phyloP scores from a whole-genome alignment of 2,888 invertebrate genomes.

The Spisula subtruncata region DNA sequence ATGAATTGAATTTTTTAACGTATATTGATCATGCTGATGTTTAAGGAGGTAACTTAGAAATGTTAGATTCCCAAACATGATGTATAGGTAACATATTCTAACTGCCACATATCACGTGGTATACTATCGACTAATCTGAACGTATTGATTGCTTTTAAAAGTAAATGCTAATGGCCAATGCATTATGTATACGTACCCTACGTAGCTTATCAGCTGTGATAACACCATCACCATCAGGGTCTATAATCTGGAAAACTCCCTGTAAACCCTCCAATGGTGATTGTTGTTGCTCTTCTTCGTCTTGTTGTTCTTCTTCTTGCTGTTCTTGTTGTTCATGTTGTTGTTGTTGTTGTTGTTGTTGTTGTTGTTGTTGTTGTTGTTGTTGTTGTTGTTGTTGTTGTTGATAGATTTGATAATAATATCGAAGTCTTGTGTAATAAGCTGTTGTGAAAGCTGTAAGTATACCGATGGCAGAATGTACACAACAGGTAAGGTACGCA shows the following conservation, averaged over 20 bases:
- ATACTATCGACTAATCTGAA: too few relatives aligned
- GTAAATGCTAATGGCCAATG: background rate
- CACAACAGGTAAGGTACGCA: background rate
- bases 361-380: background rate
- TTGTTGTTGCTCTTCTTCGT: background rate
- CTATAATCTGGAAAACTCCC: slow-evolving; percentile 19
- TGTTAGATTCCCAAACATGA: too few relatives aligned
- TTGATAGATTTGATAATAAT: background rate
- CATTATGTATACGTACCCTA: background rate
- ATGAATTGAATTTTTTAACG: too few relatives aligned
- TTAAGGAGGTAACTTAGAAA: too few relatives aligned
- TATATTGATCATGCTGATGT: too few relatives aligned
- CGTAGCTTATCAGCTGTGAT: slow-evolving; percentile 33
- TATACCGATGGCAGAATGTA: background rate
- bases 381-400: background rate
- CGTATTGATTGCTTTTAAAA: too few relatives aligned
- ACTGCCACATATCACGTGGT: too few relatives aligned
- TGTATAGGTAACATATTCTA: too few relatives aligned
- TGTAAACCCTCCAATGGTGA: background rate
- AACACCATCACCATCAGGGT: slow-evolving; percentile 22
- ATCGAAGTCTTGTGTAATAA: background rate
- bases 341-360: background rate
- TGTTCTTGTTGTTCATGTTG: background rate
- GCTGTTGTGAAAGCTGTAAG: background rate
- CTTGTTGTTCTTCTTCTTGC: background rate